Conservation (phyloP, 1,140 invertebrate species). For the Caenorhabditis inopinata region DNA sequence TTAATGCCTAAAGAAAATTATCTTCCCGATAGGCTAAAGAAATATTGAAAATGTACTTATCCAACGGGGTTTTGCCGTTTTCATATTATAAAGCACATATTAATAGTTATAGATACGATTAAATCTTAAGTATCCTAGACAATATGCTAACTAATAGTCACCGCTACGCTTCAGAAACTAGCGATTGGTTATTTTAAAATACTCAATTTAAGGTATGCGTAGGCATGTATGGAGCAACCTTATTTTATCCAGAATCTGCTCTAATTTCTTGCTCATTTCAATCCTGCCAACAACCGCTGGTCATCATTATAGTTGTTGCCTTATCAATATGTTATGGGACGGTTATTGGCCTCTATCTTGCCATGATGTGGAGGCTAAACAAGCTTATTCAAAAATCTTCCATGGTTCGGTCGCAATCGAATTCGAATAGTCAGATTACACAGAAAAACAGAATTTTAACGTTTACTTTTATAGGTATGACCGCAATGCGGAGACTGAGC, state of each 20-base stretch:
- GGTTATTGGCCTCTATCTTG: conserved; percentile 44
- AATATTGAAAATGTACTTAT: too few species aligned
- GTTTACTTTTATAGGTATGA: conserved; percentile 39
- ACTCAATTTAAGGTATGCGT: conserved; percentile 46
- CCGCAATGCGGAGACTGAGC: conserved; percentile 50
- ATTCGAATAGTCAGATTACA: background rate
- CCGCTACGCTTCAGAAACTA: too few species aligned
- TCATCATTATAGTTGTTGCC: conserved; percentile 45
- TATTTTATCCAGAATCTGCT: conserved; percentile 55
- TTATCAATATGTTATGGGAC: conserved; percentile 40
- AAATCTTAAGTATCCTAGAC: too few species aligned
- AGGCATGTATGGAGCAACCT: conserved; percentile 51
- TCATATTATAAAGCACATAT: too few species aligned
- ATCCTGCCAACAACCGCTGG: conserved; percentile 50
- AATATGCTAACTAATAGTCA: too few species aligned
- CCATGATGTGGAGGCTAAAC: conserved; percentile 9
- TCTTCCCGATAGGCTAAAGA: too few species aligned
- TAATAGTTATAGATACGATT: too few species aligned
- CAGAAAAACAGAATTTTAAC: too few species aligned
- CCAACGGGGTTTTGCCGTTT: too few species aligned
- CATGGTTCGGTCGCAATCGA: background rate
- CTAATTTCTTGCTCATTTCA: conserved; percentile 49
- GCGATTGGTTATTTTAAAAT: too few species aligned
- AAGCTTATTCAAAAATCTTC: conserved; percentile 12
- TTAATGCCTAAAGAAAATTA: too few species aligned